Base-by-base conservation (phyloP, 2,113 vertebrate species). In the Lasiurus cinereus region DNA sequence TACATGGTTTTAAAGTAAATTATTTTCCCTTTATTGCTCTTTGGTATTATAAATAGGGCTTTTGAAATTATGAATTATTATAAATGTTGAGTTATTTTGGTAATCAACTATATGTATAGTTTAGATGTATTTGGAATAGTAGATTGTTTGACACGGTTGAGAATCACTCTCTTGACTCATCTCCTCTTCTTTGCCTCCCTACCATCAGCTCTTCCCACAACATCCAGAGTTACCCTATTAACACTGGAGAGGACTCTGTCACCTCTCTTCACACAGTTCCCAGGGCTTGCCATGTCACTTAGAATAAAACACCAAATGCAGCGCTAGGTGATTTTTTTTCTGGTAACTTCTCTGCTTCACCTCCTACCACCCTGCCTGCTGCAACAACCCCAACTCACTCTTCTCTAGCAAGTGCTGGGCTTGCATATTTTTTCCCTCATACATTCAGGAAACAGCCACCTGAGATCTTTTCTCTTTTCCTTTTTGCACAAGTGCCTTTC, bases 21-120 rank as follows among this genome's bases (percentile, higher is more conserved):
- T 83, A 19, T 74, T 80, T 95, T 43, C 14, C 5, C 43, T 74
- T 18, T 39, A 62, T 52, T 83, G 8, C 39, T 73, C 4, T 73
- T 70, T 94, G 64, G 24, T n/a, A 69, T 70, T 84, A 54, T 39
- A 80, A 62, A 39, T 54, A 70, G 14, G 14, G 29, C 7, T 9
- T 84, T 84, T 69, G 27, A 46, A 83, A 24, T 39, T 90, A 43
- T 90, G 16, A 73, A 73, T 84, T 91, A 56, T 72, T 79, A 8
- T 77, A 83, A 91, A 21, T 59, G 46, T 54, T 50, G 1, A 31
- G n/a, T 83, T 87, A 69, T 46, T 54, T 76, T 33, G 24, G 13
- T 74, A 80, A 64, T 43, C 9, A 18, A 12, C 46, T 91, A 2
- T 76, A 74, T 27, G 59, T 11, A n/a, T 67, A 50, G 5, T 69